Base-by-base conservation (phyloP, 2,797 vertebrate species). In the Pitangus sulphuratus region DNA sequence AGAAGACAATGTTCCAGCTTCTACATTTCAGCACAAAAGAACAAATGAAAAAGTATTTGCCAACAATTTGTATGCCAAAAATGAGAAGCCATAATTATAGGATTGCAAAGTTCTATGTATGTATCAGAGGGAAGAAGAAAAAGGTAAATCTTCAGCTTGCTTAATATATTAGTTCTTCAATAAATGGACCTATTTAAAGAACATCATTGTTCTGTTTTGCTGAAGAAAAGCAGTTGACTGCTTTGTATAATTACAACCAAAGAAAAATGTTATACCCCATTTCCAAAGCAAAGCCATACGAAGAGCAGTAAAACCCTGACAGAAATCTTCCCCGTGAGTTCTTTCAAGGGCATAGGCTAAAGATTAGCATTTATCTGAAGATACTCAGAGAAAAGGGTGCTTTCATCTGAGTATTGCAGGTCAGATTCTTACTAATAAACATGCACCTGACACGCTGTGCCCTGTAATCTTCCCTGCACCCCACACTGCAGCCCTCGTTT, bases 381-480 rank as follows among this genome's bases (percentile, higher is more conserved):
- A 84, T 26, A 39, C 24, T 56, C 5, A 60, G 70, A 37, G 47
- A 60, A 95, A 44, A 3, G 14, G n/a, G 15, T 54, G 21, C 85
- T 97, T 97, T 95, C 81, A 93, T 83, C 57, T 39, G 61, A 89
- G 72, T 75, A 61, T 8, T 92, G 64, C 64, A 94, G 87, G 90
- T 89, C 90, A 95, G 89, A 90, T 91, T 93, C 75, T 81, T 92
- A 80, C 44, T 90, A 96, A 97, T 84, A 96, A 97, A 90, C 64
- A 84, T 8, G 16, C 13, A 87, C 47, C 51, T 76, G 86, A 84
- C 40, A 91, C 48, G 61, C 9, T 3, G 25, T 33, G 51, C 92
- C 85, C 84, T 69, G 84, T 87, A 93, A 95, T 93, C 84, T 84
- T 86, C 62, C 64, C 92, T 95, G 58, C 80, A 95, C 40, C 40